A percentile compares a stretch with the other conserved stretches of the same genome.
These are phyloP conservation scores for Pseudotriccus pelzelni DNA, from an alignment of 2,797 vertebrate genomes.

Conservation along the genomic window DNA sequence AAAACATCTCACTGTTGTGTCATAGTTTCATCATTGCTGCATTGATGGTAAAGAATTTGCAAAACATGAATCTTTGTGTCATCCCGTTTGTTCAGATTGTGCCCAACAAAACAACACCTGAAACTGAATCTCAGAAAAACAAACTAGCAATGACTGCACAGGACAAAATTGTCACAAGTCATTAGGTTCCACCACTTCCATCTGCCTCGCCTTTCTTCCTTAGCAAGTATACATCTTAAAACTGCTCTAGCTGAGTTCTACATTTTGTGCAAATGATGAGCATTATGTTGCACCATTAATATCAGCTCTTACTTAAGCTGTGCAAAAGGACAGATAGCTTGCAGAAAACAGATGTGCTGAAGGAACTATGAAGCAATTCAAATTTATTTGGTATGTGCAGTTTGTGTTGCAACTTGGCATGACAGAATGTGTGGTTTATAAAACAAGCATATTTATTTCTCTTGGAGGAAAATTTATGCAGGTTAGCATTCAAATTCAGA, in stretches of 20 bases:
- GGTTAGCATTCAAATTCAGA: background rate
- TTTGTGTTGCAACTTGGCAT: background rate
- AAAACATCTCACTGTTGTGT: background rate
- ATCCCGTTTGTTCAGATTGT: background rate
- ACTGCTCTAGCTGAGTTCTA: background rate
- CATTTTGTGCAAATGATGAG: background rate
- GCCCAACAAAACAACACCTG: background rate
- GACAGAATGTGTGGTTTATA: background rate
- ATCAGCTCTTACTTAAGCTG: background rate
- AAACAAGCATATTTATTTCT: background rate
- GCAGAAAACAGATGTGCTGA: background rate
- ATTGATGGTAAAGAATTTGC: background rate
- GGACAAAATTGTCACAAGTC: background rate
- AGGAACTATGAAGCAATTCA: background rate
- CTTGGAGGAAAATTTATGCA: background rate
- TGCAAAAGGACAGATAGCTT: background rate
- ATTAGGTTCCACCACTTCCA: background rate
- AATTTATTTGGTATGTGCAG: background rate
- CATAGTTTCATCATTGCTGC: background rate
- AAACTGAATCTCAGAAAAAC: background rate
- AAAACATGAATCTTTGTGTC: background rate
- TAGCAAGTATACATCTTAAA: background rate
- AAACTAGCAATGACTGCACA: background rate
- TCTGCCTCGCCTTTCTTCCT: background rate
- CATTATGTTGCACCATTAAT: background rate